Percentiles rank a stretch among this genome's conserved stretches.
Evolutionary conservation across 2,113 vertebrate species (phyloP).

Genomic region (Gnathonemus longibarbis): DNA sequence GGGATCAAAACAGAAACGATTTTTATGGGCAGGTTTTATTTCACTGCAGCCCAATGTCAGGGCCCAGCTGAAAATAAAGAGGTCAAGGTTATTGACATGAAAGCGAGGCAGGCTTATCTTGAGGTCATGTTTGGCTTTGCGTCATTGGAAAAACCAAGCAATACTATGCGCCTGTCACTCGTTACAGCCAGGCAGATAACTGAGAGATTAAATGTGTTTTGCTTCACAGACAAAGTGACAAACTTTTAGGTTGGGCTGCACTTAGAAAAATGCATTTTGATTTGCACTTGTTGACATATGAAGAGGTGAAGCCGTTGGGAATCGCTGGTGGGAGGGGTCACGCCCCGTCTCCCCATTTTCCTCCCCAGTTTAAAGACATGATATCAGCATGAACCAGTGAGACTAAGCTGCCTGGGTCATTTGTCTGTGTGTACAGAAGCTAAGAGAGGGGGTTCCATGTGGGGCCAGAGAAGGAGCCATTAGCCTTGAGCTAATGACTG

Average conservation of each 20-base stretch:
- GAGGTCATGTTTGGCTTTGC: not conserved
- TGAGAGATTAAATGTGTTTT: not conserved
- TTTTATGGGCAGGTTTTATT: not conserved
- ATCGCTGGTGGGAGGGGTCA: not conserved
- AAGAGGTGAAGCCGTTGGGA: not conserved
- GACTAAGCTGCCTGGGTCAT: not conserved
- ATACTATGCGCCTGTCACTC: not conserved
- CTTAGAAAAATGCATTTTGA: not conserved
- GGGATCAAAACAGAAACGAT: not conserved
- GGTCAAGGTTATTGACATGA: not conserved
- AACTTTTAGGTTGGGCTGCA: not conserved
- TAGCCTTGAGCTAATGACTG: not conserved
- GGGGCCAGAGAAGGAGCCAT: not conserved
- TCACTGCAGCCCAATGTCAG: not conserved
- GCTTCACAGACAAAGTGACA: not conserved
- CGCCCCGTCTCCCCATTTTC: not conserved
- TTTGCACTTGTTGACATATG: not conserved
- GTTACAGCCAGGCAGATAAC: not conserved
- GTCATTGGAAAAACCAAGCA: not conserved
- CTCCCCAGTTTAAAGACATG: not conserved
- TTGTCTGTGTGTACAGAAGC: not conserved
- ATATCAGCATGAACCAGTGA: not conserved
- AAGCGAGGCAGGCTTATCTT: not conserved
- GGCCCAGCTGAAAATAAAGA: not conserved
- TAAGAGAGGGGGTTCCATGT: not conserved